Percentiles rank a stretch among this genome's conserved stretches.
Evolutionary conservation across 2,888 invertebrate genomes (phyloP).

Genomic region (Pterostichus madidus): DNA sequence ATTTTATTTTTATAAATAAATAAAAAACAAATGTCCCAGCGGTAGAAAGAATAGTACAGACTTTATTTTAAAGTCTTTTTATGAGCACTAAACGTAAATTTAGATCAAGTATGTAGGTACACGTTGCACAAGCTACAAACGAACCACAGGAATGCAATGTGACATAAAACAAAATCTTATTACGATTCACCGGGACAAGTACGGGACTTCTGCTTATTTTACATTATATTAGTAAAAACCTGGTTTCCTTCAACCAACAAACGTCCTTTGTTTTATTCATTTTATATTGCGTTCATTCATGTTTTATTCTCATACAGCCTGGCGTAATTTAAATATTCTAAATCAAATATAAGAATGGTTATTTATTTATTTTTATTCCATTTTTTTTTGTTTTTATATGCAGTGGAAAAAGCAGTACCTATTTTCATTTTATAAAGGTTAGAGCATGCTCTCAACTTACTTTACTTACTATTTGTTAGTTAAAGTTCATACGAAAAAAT

Average conservation of each 20-base stretch:
- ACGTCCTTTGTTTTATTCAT: constrained; percentile 26
- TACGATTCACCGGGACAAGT: constrained; percentile 42
- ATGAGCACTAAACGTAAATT: constrained; percentile 61
- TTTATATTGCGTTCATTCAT: constrained; percentile 26
- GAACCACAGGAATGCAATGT: constrained; percentile 50
- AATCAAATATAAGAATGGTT: neutral
- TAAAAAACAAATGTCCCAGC: constrained; percentile 33
- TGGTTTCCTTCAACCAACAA: constrained; percentile 5
- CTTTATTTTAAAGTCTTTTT: constrained; percentile 59
- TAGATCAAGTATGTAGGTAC: constrained; percentile 56
- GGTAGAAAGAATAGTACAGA: constrained; percentile 38
- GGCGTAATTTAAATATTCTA: neutral
- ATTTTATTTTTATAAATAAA: constrained; percentile 49
- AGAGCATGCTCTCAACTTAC: no score
- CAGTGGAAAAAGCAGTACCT: no score
- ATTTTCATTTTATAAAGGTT: no score
- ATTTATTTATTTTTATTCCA: no score
- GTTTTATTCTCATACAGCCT: neutral
- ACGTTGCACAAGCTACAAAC: constrained; percentile 34
- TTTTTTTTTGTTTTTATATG: neutral
- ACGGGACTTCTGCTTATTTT: constrained; percentile 34
- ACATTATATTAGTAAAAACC: constrained; percentile 33
- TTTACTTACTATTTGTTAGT: no score
- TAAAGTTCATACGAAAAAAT: no score
- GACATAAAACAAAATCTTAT: constrained; percentile 57